These are phyloP conservation scores for Metellina segmentata DNA, from an alignment of 2,888 invertebrate species.

Conservation along the genomic window DNA sequence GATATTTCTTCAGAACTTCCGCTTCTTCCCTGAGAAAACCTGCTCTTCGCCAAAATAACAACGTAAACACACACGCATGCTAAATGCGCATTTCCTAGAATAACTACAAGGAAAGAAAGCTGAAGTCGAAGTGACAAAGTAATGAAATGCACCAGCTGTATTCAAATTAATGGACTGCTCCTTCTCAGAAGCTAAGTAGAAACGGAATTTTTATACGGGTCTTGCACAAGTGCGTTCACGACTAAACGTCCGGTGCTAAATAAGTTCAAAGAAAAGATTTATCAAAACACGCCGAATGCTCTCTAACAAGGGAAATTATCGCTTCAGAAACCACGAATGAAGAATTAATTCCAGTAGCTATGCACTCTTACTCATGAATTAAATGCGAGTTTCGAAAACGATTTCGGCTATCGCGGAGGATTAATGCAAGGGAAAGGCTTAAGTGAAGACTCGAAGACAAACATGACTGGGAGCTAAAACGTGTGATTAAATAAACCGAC, in stretches of 20 bases:
- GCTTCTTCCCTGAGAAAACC: no score
- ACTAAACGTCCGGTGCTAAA: constrained; percentile 35
- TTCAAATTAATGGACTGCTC: constrained; percentile 23
- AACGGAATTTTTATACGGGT: constrained; percentile 28
- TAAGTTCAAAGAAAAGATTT: constrained; percentile 24
- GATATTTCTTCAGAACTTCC: no score
- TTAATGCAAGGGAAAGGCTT: background rate
- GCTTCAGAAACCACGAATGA: constrained; percentile 35
- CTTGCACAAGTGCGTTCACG: background rate
- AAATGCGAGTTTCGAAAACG: constrained; percentile 9
- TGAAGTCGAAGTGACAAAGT: background rate
- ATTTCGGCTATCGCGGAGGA: background rate
- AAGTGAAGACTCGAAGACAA: background rate
- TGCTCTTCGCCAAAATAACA: no score
- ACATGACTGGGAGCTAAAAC: background rate
- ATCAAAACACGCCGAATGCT: constrained; percentile 13
- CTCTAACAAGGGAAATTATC: constrained; percentile 13
- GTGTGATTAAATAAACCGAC: background rate
- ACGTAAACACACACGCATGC: no score
- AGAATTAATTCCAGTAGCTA: constrained; percentile 36
- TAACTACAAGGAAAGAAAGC: no score
- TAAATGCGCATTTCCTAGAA: no score
- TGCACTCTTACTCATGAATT: constrained; percentile 35
- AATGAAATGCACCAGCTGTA: constrained; percentile 32
- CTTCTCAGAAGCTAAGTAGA: background rate